phyloP scores from a whole-genome alignment of 1,140 invertebrate genomes.

The Trichonephila clavata region DNA sequence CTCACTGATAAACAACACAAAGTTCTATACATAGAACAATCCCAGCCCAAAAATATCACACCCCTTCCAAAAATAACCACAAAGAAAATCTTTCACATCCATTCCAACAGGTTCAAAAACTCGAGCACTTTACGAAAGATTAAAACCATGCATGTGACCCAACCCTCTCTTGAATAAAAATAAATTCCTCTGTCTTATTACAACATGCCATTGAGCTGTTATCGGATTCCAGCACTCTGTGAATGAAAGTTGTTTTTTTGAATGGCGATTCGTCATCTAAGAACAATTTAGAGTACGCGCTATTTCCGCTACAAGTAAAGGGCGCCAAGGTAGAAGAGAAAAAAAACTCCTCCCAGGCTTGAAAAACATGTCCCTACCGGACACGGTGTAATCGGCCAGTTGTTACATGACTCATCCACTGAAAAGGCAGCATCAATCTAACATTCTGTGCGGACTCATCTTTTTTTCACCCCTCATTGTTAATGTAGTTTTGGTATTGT shows the following conservation, averaged over 20 bases:
- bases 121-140: background rate
- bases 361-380: background rate
- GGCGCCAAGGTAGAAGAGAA: background rate
- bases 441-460: background rate
- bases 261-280: background rate
- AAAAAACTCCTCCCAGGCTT: background rate
- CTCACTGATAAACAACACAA: background rate
- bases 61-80: background rate
- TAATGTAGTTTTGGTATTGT: background rate
- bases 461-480: background rate
- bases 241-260: background rate
- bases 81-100: background rate
- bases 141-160: background rate
- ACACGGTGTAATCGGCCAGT: background rate
- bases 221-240: background rate
- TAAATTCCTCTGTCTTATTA: background rate
- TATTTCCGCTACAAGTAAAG: background rate
- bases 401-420: background rate
- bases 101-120: background rate
- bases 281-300: slow-evolving; percentile 30
- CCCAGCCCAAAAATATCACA: background rate
- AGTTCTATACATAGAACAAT: background rate
- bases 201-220: background rate
- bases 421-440: background rate
- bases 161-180: background rate